These are phyloP conservation scores for Papilio gigon DNA, from an alignment of 2,888 invertebrate genomes.

Conservation along the genomic window DNA sequence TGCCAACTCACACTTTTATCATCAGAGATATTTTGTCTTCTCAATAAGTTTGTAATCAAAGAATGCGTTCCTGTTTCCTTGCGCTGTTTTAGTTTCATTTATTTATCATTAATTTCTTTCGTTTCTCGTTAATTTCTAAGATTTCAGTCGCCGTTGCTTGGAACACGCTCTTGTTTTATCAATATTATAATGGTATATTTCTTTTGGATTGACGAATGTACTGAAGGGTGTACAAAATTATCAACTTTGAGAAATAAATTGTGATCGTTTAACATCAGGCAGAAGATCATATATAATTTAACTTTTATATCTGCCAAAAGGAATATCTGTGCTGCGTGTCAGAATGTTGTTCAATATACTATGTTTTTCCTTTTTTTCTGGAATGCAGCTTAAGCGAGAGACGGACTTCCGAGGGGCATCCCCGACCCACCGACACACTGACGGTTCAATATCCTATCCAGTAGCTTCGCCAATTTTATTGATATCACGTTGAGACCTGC, in stretches of 20 bases:
- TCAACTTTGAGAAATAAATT: slow-evolving; percentile 74
- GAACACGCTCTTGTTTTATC: not conserved
- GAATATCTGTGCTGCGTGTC: slow-evolving; percentile 26
- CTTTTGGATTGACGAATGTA: slow-evolving; percentile 32
- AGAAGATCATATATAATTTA: not conserved
- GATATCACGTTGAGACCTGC: not conserved
- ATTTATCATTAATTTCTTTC: slow-evolving; percentile 11
- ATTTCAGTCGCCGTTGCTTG: not conserved
- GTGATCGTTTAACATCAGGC: not conserved
- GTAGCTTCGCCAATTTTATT: not conserved
- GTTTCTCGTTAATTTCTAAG: not conserved
- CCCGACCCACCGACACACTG: slow-evolving; percentile 47
- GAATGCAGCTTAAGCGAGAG: slow-evolving; percentile 80
- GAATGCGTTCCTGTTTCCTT: slow-evolving; percentile 9
- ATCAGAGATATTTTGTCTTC: slow-evolving; percentile 36
- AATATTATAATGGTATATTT: slow-evolving; percentile 29
- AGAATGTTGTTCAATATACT: slow-evolving; percentile 46
- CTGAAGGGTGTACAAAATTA: no score
- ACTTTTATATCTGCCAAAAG: slow-evolving; percentile 29
- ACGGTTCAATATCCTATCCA: slow-evolving; percentile 51
- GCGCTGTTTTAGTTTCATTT: slow-evolving; percentile 12
- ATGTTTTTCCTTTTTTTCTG: slow-evolving; percentile 54
- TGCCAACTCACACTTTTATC: not conserved
- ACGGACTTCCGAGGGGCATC: slow-evolving; percentile 60
- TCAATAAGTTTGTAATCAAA: not conserved